A percentile compares a stretch with the other conserved stretches of the same genome.
phyloP scores from a whole-genome alignment of 2,888 invertebrate species.

The Nomada fucata region DNA sequence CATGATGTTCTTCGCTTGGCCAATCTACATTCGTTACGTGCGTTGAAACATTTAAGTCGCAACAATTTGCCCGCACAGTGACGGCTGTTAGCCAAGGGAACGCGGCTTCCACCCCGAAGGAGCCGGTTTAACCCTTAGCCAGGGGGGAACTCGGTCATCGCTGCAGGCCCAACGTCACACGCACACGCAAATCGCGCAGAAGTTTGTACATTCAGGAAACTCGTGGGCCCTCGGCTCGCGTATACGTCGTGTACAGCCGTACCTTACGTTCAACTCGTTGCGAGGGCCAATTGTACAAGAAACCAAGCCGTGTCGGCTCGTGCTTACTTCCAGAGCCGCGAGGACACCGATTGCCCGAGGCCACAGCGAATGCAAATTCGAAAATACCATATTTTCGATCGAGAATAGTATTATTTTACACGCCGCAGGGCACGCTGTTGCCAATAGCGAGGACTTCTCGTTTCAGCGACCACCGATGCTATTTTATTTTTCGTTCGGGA shows the following conservation, averaged over 20 bases:
- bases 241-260: not conserved
- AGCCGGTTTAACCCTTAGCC: constrained; percentile 23
- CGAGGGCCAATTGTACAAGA: constrained; percentile 41
- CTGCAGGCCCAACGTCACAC: constrained; percentile 49
- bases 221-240: not conserved
- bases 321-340: constrained; percentile 46
- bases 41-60: constrained; percentile 29
- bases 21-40: constrained; percentile 16
- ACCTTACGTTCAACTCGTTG: not conserved
- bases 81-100: not conserved
- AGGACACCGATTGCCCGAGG: constrained; percentile 64
- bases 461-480: not conserved
- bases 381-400: constrained; percentile 72
- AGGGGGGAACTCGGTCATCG: constrained; percentile 26
- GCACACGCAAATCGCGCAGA: constrained; percentile 12
- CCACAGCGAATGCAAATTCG: constrained; percentile 74
- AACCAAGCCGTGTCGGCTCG: constrained; percentile 29
- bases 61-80: constrained; percentile 28
- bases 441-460: constrained; percentile 38
- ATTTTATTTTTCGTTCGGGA: constrained; percentile 8
- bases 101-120: constrained; percentile 1
- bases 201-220: constrained; percentile 47
- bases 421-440: constrained; percentile 33
- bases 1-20: not conserved
- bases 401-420: constrained; percentile 65